Evolutionary conservation across 2,888 invertebrate genomes (phyloP).

Genomic region (Nasonia oneida): DNA sequence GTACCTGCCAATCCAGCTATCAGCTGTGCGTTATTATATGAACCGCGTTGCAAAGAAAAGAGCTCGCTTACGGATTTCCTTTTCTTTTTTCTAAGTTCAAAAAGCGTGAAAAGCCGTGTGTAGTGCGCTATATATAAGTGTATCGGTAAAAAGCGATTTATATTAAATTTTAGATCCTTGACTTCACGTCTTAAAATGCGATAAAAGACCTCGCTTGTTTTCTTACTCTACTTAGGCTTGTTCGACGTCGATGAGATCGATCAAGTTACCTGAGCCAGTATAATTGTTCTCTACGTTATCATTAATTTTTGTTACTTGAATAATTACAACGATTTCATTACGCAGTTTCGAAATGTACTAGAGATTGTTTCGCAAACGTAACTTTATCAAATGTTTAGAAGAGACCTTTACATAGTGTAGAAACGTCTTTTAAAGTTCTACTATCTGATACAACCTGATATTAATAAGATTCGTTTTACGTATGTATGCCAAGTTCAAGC

Average conservation of each 20-base stretch:
- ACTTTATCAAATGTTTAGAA: slow-evolving; percentile 26
- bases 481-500: slow-evolving; percentile 36
- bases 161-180: slow-evolving; percentile 27
- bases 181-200: slow-evolving; percentile 26
- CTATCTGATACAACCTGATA: slow-evolving; percentile 23
- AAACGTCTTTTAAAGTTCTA: slow-evolving; percentile 14
- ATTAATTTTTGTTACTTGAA: slow-evolving; percentile 26
- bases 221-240: slow-evolving; percentile 16
- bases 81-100: slow-evolving; percentile 21
- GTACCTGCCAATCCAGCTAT: slow-evolving; percentile 56
- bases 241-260: slow-evolving; percentile 4
- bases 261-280: slow-evolving; percentile 27
- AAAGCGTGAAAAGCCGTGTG: slow-evolving; percentile 26
- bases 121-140: neutral
- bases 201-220: slow-evolving; percentile 42
- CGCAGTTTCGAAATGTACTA: slow-evolving; percentile 19
- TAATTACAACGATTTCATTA: slow-evolving; percentile 17
- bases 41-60: slow-evolving; percentile 33
- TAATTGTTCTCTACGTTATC: slow-evolving; percentile 23
- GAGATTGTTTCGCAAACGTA: slow-evolving; percentile 41
- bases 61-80: slow-evolving; percentile 1
- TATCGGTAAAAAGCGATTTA: slow-evolving; percentile 39
- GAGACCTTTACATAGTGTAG: slow-evolving; percentile 24
- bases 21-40: slow-evolving; percentile 23
- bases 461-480: slow-evolving; percentile 34